Evolutionary conservation across 1,140 invertebrate genomes (phyloP).

Genomic region (Cydia splendana): DNA sequence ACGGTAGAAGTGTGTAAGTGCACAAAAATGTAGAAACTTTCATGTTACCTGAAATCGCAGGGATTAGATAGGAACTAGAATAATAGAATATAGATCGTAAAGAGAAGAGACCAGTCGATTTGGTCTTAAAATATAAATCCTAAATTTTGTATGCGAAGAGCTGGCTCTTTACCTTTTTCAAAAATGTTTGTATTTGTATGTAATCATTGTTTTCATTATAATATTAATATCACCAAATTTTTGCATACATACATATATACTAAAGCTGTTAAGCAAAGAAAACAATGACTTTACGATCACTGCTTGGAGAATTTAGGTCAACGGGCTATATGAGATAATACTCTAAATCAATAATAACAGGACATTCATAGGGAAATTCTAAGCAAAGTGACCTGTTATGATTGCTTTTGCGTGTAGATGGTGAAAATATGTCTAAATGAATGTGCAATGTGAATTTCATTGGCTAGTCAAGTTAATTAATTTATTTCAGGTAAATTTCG

Average conservation of each 20-base stretch:
- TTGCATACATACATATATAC: too few species aligned
- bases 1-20: neutral
- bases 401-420: neutral
- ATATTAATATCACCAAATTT: too few species aligned
- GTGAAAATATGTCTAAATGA: neutral
- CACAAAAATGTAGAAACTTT: neutral
- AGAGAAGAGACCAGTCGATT: neutral
- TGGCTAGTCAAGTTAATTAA: constrained; percentile 15
- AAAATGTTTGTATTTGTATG: too few species aligned
- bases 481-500: neutral
- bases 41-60: constrained; percentile 7
- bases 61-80: neutral
- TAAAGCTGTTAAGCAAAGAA: too few species aligned
- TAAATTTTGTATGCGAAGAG: neutral
- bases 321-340: too few species aligned
- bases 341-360: too few species aligned
- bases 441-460: constrained; percentile 3
- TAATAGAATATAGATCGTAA: neutral
- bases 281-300: too few species aligned
- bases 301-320: too few species aligned
- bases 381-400: too few species aligned
- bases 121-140: neutral
- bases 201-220: too few species aligned
- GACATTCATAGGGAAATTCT: too few species aligned
- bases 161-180: neutral